Base-by-base conservation (phyloP, 2,113 vertebrate genomes). In the Tychaedon coryphoeus region DNA sequence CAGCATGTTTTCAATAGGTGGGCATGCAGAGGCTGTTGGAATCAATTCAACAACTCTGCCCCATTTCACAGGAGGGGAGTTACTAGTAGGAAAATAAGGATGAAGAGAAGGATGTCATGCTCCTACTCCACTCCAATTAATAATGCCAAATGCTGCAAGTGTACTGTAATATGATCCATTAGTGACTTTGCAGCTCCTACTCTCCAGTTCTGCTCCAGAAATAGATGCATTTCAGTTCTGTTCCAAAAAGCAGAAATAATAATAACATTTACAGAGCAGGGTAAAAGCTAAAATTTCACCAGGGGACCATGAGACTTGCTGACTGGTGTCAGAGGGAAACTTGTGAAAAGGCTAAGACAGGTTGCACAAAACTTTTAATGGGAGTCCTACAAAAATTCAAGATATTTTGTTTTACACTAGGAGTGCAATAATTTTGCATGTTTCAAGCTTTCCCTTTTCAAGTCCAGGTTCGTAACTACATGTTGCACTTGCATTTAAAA, bases 21-120 rank as follows among this genome's bases (percentile, higher is more conserved):
- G 15, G 16, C 58, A 33, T 60, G 36, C n/a, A 72, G 48, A 82
- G 45, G 34, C 40, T 92, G 38, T 53, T 71, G 65, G 75, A 93
- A 85, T 81, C 42, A 54, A 91, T 57, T 65, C 89, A 69, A 34
- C 85, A 85, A 85, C 58, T 78, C 20, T 79, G 45, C 34, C 33
- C n/a, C 29, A 14, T 76, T 86, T 90, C 82, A 54, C 19, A 45
- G 62, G 36, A 92, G 45, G 50, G 50, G 38, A 79, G 31, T 40
- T 82, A 78, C 57, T 50, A 31, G 71, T 24, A 92, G 57, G 54
- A 88, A 93, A 95, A 90, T 66, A 33, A 92, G 78, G 75, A 73
- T 76, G 78, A 82, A 75, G 85, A 79, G 58, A 76, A 76, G 85
- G 66, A 80, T 86, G 71, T 86, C 90, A 90, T 90, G 88, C 67